A percentile compares a stretch with the other conserved stretches of the same genome.
Evolutionary conservation across 2,888 invertebrate species (phyloP).

Genomic region (Sipha maydis): DNA sequence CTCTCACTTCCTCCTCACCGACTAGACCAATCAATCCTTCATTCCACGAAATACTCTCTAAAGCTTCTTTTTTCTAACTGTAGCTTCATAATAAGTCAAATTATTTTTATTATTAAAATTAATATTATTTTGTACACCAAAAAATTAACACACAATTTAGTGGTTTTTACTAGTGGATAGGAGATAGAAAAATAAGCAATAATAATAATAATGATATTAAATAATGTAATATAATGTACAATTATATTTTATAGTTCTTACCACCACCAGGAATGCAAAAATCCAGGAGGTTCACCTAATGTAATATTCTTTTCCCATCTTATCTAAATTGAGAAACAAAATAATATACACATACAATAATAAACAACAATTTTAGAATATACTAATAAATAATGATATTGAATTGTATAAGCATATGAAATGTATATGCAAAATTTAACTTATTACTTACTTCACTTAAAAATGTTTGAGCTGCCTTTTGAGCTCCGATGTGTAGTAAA

Average conservation of each 20-base stretch:
- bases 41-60: too few relatives aligned
- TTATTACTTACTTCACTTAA: conserved; percentile 77
- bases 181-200: not conserved
- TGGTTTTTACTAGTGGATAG: too few relatives aligned
- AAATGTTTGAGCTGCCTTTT: conserved; percentile 99
- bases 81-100: too few relatives aligned
- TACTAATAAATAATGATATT: too few relatives aligned
- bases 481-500: conserved; percentile 97
- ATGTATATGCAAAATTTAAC: not conserved
- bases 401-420: not conserved
- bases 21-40: too few relatives aligned
- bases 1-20: too few relatives aligned
- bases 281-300: conserved; percentile 97
- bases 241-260: conserved; percentile 53
- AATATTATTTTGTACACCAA: too few relatives aligned
- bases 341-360: conserved; percentile 9
- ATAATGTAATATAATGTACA: not conserved
- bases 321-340: conserved; percentile 71
- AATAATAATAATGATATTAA: not conserved
- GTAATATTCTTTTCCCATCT: conserved; percentile 99
- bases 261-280: conserved; percentile 91
- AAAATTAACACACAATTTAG: too few relatives aligned
- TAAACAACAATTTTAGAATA: not conserved
- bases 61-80: too few relatives aligned
- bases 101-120: too few relatives aligned